Evolutionary conservation across 2,888 invertebrate genomes (phyloP), one percentile per base, ranked within the genome.

Genomic region (Agapostemon virescens): DNA sequence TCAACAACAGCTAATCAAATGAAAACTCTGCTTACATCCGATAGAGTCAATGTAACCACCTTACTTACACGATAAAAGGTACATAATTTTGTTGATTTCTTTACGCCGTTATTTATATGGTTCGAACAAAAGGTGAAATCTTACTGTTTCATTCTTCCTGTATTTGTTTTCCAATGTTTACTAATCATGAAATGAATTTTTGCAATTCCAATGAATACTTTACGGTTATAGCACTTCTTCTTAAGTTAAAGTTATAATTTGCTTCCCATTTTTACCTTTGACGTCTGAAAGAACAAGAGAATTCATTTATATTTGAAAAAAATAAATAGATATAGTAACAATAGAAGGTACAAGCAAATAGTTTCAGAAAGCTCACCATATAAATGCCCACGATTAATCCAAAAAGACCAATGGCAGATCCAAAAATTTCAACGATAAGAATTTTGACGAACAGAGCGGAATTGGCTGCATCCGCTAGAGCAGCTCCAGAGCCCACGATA

Each of bases 321-420:
- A 40, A 36, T 11, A 40, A 15, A 15, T 13, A n/a, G n/a, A n/a
- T n/a, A n/a, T n/a, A n/a, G n/a, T n/a, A n/a, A n/a, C n/a, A n/a
- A n/a, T 2, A 30, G n/a, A 20, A 38, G 23, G 15, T 71, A 33
- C 1, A 0, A 3, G 11, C n/a, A 0, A 3, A 49, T 26, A 55
- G 68, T 30, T 70, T 52, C 63, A 36, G 55, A 26, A 55, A 63
- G 77, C 92, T 92, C 91, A 95, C 95, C 97, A 98, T 97, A 93
- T 97, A 98, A 93, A 99, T 98, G 87, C 99, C 98, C 85, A 99
- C 98, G 93, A 99, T 99, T 76, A 99, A 95, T 74, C 99, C 99
- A 93, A 99, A 99, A 33, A 99, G 95, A 91, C 99, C 99, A 91
- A 99, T 99, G 89, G 99, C 99, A 91, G 98, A 98, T 79, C 98